These are phyloP conservation scores for Rhodinocichla rosea DNA, from an alignment of 2,113 vertebrate species.

Conservation along the genomic window DNA sequence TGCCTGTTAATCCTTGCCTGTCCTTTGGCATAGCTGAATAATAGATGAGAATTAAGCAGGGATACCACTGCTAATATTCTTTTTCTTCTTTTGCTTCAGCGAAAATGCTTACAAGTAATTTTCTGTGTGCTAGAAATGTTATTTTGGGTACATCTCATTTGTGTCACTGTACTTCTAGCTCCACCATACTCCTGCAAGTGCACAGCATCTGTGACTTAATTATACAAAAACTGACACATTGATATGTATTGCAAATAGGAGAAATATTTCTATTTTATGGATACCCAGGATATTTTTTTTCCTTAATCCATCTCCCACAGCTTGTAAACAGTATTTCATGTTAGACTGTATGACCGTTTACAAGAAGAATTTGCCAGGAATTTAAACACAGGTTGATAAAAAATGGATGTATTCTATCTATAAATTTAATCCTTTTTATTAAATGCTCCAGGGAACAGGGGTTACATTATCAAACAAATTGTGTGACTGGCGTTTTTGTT, in stretches of 20 bases:
- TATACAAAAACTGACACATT: background rate
- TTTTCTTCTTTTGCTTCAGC: background rate
- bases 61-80: background rate
- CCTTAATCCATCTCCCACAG: background rate
- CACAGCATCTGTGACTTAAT: conserved; percentile 70
- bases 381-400: background rate
- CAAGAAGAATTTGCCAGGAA: background rate
- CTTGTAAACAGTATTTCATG: background rate
- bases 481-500: background rate
- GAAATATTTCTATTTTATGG: background rate
- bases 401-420: background rate
- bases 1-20: background rate
- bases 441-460: background rate
- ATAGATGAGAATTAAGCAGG: background rate
- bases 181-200: background rate
- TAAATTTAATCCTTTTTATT: background rate
- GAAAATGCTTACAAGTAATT: background rate
- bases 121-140: background rate
- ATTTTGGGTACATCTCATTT: background rate
- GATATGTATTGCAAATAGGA: background rate
- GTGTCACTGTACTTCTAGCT: background rate
- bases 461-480: background rate
- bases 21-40: background rate
- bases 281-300: background rate
- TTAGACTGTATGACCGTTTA: background rate